Evolutionary conservation across 1,140 invertebrate genomes (phyloP).

Genomic region (Megathymus violae): DNA sequence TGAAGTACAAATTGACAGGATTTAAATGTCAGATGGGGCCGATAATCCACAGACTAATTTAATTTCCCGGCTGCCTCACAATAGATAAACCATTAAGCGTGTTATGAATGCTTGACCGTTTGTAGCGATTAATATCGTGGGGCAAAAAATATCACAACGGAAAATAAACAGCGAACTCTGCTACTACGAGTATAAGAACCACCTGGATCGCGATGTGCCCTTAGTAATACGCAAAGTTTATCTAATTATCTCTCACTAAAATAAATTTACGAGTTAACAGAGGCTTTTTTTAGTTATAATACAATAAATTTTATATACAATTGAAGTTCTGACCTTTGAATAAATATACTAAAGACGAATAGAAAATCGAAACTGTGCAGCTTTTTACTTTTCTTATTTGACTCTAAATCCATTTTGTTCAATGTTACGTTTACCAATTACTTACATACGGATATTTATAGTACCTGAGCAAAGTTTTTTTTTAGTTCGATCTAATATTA

Average conservation of each 20-base stretch:
- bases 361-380: no score
- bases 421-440: no score
- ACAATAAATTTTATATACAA: no score
- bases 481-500: no score
- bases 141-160: background rate
- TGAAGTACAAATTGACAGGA: slow-evolving; percentile 1
- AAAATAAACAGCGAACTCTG: background rate
- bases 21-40: background rate
- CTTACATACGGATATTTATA: no score
- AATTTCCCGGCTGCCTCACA: background rate
- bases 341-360: no score
- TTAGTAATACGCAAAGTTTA: background rate
- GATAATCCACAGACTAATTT: slow-evolving; percentile 1
- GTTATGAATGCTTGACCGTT: slow-evolving; percentile 2
- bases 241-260: background rate
- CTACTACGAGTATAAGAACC: background rate
- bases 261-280: background rate
- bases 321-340: no score
- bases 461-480: no score
- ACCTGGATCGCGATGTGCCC: background rate
- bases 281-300: no score
- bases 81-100: slow-evolving; percentile 1
- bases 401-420: no score
- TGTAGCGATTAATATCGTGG: background rate
- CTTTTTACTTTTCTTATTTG: no score